Percentiles rank a stretch among this genome's conserved stretches.
Evolutionary conservation across 37 sponge, comb jelly and placozoan species (phyloP).

Genomic region (Oopsacas minuta): DNA sequence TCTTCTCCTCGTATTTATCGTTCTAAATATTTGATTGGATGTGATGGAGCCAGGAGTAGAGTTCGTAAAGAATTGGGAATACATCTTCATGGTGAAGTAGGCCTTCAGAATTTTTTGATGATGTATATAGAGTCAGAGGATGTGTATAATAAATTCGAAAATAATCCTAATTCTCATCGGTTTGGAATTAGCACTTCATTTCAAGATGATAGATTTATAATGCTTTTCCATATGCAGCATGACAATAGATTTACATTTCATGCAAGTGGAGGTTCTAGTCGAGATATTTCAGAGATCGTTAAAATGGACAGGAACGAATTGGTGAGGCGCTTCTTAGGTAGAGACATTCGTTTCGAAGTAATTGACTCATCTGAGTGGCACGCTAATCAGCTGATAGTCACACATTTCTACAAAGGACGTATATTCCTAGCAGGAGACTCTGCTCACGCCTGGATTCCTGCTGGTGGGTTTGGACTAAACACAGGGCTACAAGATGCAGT

Average conservation of each 20-base stretch:
- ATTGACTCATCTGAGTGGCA: conserved; percentile 31
- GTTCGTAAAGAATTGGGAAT: conserved; percentile 34
- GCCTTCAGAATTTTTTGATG: conserved; percentile 33
- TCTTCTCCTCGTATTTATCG: background rate
- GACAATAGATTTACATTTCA: background rate
- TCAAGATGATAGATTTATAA: background rate
- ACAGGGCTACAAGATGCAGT: conserved; percentile 49
- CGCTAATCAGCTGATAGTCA: conserved; percentile 38
- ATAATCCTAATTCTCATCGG: background rate
- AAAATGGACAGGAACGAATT: background rate
- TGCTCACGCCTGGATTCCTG: conserved; percentile 65
- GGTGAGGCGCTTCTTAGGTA: background rate
- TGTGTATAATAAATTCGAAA: background rate
- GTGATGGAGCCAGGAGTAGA: conserved; percentile 29
- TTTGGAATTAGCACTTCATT: background rate
- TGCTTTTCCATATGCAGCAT: background rate
- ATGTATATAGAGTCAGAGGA: conserved; percentile 40
- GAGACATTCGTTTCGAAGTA: conserved; percentile 23
- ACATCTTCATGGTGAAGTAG: conserved; percentile 44
- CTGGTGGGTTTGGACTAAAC: conserved; percentile 65
- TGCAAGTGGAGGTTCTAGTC: background rate
- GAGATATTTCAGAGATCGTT: background rate
- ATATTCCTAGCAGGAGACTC: conserved; percentile 59
- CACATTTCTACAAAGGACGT: conserved; percentile 43
- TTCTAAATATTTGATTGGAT: background rate